Evolutionary conservation across 2,113 vertebrate species (phyloP).

Genomic region (Nyctereutes procyonoides): DNA sequence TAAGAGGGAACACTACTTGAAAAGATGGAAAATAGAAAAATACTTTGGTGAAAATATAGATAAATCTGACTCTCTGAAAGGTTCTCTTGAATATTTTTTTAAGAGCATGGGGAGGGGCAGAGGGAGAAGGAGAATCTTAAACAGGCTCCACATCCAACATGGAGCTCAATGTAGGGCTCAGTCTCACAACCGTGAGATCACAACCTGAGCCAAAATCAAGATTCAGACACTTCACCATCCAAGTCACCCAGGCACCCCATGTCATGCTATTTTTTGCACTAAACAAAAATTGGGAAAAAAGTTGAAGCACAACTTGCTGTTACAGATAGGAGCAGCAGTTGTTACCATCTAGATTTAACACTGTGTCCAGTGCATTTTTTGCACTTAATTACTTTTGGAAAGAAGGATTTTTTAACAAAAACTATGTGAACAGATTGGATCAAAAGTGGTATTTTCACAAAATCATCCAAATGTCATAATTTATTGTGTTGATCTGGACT

Average conservation of each 20-base stretch:
- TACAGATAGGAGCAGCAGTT: background rate
- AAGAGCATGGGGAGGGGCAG: background rate
- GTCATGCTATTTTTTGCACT: background rate
- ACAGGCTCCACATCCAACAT: background rate
- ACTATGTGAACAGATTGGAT: background rate
- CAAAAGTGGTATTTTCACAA: conserved; percentile 19
- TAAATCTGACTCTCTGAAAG: conserved; percentile 16
- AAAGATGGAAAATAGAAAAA: background rate
- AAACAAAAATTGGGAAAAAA: background rate
- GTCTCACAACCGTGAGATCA: background rate
- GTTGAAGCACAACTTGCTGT: background rate
- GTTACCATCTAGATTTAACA: background rate
- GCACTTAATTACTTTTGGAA: conserved; percentile 1
- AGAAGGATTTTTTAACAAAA: background rate
- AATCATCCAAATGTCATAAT: background rate
- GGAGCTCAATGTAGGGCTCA: background rate
- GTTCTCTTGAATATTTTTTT: background rate
- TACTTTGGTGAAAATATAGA: background rate
- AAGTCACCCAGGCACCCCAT: background rate
- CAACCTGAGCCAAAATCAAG: background rate
- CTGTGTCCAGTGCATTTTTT: background rate
- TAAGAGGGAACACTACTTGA: background rate
- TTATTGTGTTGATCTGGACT: background rate
- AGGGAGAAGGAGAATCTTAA: background rate
- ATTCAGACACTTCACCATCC: background rate